A percentile compares a stretch with the other conserved stretches of the same genome.
Evolutionary conservation across 2,113 vertebrate species (phyloP).

Genomic region (Psophia crepitans): DNA sequence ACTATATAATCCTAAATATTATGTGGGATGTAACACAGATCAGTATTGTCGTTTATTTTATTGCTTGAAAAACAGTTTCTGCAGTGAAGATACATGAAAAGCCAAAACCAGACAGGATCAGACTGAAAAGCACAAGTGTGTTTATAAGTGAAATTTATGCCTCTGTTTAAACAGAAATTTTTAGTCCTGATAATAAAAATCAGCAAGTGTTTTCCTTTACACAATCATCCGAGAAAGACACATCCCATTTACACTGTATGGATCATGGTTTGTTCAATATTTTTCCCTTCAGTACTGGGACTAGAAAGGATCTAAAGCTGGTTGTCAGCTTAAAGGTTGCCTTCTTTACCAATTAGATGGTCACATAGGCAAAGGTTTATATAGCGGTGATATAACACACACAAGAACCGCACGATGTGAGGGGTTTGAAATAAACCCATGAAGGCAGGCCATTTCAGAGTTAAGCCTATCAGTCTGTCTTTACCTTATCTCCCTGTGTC

Average conservation of each 20-base stretch:
- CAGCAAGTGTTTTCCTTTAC: too few relatives aligned
- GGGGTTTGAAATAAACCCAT: neutral
- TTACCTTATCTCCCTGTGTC: slow-evolving; percentile 16
- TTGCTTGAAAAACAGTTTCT: neutral
- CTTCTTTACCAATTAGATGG: neutral
- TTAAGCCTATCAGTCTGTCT: slow-evolving; percentile 32
- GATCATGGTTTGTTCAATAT: neutral
- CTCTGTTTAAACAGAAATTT: neutral
- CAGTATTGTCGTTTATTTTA: neutral
- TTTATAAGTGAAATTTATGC: neutral
- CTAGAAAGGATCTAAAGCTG: neutral
- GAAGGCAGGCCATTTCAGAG: neutral
- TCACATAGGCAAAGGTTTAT: neutral
- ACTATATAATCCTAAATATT: neutral
- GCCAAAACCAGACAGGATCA: neutral
- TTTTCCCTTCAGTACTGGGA: neutral
- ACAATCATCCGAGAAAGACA: neutral
- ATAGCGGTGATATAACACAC: neutral
- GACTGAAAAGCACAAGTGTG: neutral
- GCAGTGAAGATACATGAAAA: neutral
- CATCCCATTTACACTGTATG: neutral
- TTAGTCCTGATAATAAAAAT: neutral
- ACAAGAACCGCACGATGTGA: neutral
- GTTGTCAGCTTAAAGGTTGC: neutral
- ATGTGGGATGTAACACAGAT: neutral